Conservation (phyloP, 1,140 invertebrate species). For the Drosophila santomea region DNA sequence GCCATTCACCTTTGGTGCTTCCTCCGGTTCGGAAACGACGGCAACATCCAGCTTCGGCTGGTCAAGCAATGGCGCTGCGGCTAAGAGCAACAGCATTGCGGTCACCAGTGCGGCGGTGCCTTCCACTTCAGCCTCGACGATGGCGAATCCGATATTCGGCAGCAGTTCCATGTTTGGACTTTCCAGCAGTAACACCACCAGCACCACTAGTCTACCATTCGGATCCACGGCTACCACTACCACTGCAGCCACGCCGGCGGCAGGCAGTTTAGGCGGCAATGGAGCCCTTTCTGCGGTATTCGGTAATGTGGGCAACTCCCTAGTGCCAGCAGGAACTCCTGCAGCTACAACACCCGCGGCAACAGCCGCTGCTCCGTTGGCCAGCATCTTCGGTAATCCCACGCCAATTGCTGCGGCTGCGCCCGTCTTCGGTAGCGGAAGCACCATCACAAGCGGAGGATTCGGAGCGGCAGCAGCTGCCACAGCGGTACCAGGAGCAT, state of each 20-base stretch:
- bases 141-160: constrained; percentile 21
- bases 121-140: constrained; percentile 1
- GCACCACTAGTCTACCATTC: constrained; percentile 47
- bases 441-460: constrained; percentile 11
- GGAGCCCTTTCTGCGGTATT: constrained; percentile 8
- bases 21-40: not conserved
- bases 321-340: constrained; percentile 5
- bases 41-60: constrained; percentile 25
- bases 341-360: constrained; percentile 27
- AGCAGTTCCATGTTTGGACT: constrained; percentile 22
- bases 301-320: constrained; percentile 35
- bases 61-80: constrained; percentile 18
- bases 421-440: constrained; percentile 21
- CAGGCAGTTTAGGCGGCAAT: constrained; percentile 11
- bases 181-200: constrained; percentile 9
- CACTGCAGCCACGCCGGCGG: constrained; percentile 17
- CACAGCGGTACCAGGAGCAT: constrained; percentile 41
- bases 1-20: constrained; percentile 11
- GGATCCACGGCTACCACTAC: constrained; percentile 35
- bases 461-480: constrained; percentile 28
- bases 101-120: constrained; percentile 6
- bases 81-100: constrained; percentile 3
- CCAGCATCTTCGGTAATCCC: constrained; percentile 44
- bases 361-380: not conserved
- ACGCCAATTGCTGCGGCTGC: constrained; percentile 20